Conservation (phyloP, 2,797 vertebrate genomes). For the Octomys mimax region DNA sequence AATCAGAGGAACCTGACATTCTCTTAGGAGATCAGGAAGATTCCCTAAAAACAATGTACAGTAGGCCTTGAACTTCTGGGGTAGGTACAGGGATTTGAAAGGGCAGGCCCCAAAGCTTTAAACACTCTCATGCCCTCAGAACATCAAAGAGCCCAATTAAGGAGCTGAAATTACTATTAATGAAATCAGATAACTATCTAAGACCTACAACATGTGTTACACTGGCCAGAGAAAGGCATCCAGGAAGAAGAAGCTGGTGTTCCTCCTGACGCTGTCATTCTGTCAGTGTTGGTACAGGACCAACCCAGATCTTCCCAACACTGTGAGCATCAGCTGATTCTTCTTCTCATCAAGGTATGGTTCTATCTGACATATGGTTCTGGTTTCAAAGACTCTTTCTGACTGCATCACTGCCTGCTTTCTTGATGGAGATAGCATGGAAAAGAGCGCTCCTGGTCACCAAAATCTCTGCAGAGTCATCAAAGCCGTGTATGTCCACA, state of each 20-base stretch:
- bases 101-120: not conserved
- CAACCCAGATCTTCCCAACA: not conserved
- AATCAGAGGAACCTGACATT: not conserved
- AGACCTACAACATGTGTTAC: not conserved
- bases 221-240: constrained; percentile 45
- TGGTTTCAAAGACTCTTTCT: not conserved
- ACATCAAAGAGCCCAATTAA: not conserved
- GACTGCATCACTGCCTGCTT: not conserved
- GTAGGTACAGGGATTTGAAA: constrained; percentile 15
- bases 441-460: not conserved
- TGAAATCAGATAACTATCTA: not conserved
- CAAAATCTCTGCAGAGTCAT: not conserved
- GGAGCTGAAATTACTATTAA: not conserved
- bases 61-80: constrained; percentile 6
- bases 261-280: not conserved
- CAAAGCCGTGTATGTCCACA: not conserved
- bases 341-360: not conserved
- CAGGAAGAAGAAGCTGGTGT: not conserved
- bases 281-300: too few species aligned
- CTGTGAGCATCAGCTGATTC: not conserved
- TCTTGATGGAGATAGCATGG: not conserved
- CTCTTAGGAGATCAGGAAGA: not conserved
- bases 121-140: not conserved
- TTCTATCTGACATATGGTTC: not conserved
- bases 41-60: not conserved